Percentiles rank a stretch among this genome's conserved stretches.
phyloP scores from a whole-genome alignment of 2,113 vertebrate species.

The Tichodroma muraria region DNA sequence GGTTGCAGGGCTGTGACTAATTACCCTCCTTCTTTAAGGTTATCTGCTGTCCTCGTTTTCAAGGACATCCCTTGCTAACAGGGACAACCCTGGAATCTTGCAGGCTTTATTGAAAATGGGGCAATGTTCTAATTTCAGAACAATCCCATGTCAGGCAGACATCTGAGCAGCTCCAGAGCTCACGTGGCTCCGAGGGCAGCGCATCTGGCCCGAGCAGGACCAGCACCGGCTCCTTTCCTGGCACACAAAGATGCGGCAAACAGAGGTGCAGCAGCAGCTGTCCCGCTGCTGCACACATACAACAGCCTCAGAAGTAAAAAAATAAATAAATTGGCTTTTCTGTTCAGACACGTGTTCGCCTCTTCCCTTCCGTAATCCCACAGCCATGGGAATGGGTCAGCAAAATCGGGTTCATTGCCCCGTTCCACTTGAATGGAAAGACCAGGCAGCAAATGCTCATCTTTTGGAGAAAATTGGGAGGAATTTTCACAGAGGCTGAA shows the following conservation, averaged over 20 bases:
- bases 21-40: slow-evolving; percentile 57
- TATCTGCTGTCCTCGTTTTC: slow-evolving; percentile 34
- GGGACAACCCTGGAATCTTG: slow-evolving; percentile 19
- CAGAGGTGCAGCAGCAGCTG: background rate
- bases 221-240: background rate
- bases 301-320: background rate
- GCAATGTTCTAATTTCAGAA: slow-evolving; percentile 37
- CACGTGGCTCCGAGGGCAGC: background rate
- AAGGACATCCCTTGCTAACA: slow-evolving; percentile 47
- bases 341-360: background rate
- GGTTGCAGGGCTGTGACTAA: slow-evolving; percentile 32
- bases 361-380: background rate
- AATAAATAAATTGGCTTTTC: background rate
- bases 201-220: background rate
- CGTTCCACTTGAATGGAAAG: background rate
- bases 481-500: background rate
- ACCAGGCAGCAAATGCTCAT: background rate
- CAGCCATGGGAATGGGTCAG: background rate
- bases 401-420: background rate
- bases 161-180: background rate
- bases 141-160: slow-evolving; percentile 7
- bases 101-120: slow-evolving; percentile 35
- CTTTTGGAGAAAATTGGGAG: background rate
- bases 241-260: background rate
- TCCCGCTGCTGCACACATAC: rapidly evolving